Evolutionary conservation across 2,888 invertebrate genomes (phyloP), one percentile per base, ranked within the genome.

Genomic region (Pollenia labialis): DNA sequence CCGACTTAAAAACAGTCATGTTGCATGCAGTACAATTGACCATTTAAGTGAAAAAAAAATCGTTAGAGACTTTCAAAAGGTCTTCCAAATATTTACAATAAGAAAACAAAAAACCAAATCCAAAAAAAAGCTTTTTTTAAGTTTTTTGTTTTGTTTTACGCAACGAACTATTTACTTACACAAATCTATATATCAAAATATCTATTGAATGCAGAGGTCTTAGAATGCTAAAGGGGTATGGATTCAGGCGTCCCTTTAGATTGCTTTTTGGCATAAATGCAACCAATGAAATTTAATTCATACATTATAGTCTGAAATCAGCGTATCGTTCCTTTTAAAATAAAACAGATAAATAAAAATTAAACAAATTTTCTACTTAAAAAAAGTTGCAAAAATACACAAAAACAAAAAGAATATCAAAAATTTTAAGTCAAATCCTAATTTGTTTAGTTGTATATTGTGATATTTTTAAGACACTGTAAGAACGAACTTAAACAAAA

Each of bases 1-100:
- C 96, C 89, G 96, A 97, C 90, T 94, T 98, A 75, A 97, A 97
- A 89, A 94, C 96, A 80, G 95, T 95, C 80, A 94, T 97, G 92
- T 95, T 97, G 81, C 95, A 96, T 90, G 96, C 96, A 10, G 96
- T 96, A 18, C 91, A 92, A 50, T 68, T 91, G 71, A 91, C 92
- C 14, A 88, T 90, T 77, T 92, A 89, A 87, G 32, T 12, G 3
- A 52, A 8, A 6, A 11, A 12, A 12, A 44, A 14, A 44, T 32
- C 32, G 56, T 18, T 60, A 77, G 60, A 58, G 81, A 82, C 89
- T 90, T 89, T 72, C 48, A 86, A 32, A 76, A 90, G 90, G 91
- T 91, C 91, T 92, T 91, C 92, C 91, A 91, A 82, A 88, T 48
- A 76, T 88, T 62, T 50, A 79, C 8, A 76, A 80, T 80, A 69